Evolutionary conservation across 1,140 invertebrate genomes (phyloP).

Genomic region (Hypsibius dujardini): DNA sequence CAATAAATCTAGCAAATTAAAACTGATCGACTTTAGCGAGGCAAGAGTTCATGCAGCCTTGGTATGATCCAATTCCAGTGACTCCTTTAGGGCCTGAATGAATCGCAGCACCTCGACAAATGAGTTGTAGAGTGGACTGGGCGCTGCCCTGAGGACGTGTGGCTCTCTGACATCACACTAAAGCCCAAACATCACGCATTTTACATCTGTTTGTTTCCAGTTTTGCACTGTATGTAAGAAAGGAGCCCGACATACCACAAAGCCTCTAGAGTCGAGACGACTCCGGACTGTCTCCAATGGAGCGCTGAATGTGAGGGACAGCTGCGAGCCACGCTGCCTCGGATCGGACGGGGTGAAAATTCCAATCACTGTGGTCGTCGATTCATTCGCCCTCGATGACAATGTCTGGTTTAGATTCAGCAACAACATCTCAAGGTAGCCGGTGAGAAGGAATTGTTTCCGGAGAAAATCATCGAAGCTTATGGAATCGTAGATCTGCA

Average conservation of each 20-base stretch:
- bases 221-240: too few relatives aligned
- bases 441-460: constrained; percentile 41
- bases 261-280: constrained; percentile 36
- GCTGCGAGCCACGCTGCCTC: constrained; percentile 38
- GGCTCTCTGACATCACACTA: constrained; percentile 41
- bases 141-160: constrained; percentile 38
- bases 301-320: constrained; percentile 36
- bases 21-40: too few relatives aligned
- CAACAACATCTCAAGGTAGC: constrained; percentile 38
- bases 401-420: too few relatives aligned
- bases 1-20: too few relatives aligned
- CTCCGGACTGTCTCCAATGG: constrained; percentile 34
- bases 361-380: constrained; percentile 25
- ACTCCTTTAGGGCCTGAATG: constrained; percentile 27
- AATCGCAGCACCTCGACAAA: constrained; percentile 38
- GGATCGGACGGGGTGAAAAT: constrained; percentile 41
- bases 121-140: constrained; percentile 41
- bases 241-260: constrained; percentile 35
- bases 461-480: constrained; percentile 32
- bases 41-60: too few relatives aligned
- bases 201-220: too few relatives aligned
- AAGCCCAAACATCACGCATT: neutral
- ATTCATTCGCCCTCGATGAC: too few relatives aligned
- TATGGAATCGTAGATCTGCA: constrained; percentile 35
- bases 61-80: neutral